Base-by-base conservation (phyloP, 1,140 invertebrate genomes). In the Eurytemora carolleeae region DNA sequence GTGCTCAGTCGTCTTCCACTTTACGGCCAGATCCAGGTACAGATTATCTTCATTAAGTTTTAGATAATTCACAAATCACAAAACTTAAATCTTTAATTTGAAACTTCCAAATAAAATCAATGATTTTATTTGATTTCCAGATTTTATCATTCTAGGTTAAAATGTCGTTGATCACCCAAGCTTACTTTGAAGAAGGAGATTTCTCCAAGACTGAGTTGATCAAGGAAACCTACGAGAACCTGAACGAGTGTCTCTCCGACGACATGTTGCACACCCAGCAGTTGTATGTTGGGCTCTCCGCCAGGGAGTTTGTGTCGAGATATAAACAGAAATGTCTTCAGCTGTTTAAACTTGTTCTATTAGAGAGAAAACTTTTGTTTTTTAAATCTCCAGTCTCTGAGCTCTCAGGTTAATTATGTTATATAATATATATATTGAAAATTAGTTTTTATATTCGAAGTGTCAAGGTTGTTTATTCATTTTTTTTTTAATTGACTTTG, bases 181-280 rank as follows among this genome's bases (percentile, higher is more conserved):
- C 90, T 0, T 98, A 96, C 74, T 98, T 98, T 73, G 82, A 93
- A 64, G 87, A 96, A 74, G 85, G 86, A 25, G 88, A 93, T 73
- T 94, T 92, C 68, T 68, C 66, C 23, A 83, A 88, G 72, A 83
- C 86, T n/a, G 82, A 82, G 15, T 76, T 98, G 23, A 75, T 98
- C 56, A 81, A 91, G 70, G 88, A 97, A 71, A 92, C 91, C 53
- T 97, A 85, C 73, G 81, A 83, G 68, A 91, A 95, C 74, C 75
- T 98, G 2, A 93, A 93, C 73, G 80, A 79, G 65, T 94, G 85
- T 71, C 78, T 94, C 67, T 71, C 67, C 20, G 69, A 76, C 72
- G 74, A 87, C 66, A 76, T 82, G 67, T 74, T 84, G 66, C 72
- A 79, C 69, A 72, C 78, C 52, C 77, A 82, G 59, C 85, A 90